Evolutionary conservation across 2,888 invertebrate species (phyloP).

Genomic region (Atrina japonica): DNA sequence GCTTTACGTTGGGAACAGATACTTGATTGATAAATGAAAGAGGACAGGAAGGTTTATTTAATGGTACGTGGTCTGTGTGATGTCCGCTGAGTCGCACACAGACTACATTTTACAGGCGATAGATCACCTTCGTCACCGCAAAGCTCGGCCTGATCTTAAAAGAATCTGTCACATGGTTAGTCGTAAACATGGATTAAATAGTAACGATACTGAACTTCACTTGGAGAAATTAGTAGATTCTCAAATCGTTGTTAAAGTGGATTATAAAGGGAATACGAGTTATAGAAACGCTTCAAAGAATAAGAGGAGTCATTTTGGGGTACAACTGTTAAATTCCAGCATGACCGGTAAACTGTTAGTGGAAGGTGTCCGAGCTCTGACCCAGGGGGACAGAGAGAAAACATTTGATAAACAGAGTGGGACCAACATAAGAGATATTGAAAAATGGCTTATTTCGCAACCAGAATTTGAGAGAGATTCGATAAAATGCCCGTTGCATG

Average conservation of each 20-base stretch:
- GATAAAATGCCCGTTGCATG: slow-evolving; percentile 82
- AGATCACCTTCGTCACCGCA: slow-evolving; percentile 90
- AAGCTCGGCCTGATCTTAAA: slow-evolving; percentile 91
- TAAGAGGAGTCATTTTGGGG: slow-evolving; percentile 84
- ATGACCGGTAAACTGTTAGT: slow-evolving; percentile 59
- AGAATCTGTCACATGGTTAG: slow-evolving; percentile 91
- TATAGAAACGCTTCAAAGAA: slow-evolving; percentile 90
- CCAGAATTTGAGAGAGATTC: slow-evolving; percentile 60
- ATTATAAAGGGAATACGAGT: slow-evolving; percentile 92
- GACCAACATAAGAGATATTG: slow-evolving; percentile 68
- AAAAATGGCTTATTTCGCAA: slow-evolving; percentile 64
- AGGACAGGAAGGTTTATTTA: neutral
- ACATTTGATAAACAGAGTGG: slow-evolving; percentile 49
- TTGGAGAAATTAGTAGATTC: slow-evolving; percentile 89
- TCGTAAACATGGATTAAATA: slow-evolving; percentile 87
- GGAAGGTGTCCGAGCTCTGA: slow-evolving; percentile 57
- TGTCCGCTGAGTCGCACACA: slow-evolving; percentile 44
- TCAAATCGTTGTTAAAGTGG: slow-evolving; percentile 90
- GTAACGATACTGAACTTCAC: slow-evolving; percentile 84
- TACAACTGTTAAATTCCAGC: slow-evolving; percentile 67
- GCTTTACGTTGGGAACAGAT: slow-evolving; percentile 4
- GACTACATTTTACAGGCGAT: slow-evolving; percentile 88
- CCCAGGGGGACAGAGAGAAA: slow-evolving; percentile 18
- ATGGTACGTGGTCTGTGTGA: slow-evolving; percentile 23
- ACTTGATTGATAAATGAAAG: slow-evolving; percentile 9